phyloP scores from a whole-genome alignment of 2,888 invertebrate species.

The Panorpa germanica region DNA sequence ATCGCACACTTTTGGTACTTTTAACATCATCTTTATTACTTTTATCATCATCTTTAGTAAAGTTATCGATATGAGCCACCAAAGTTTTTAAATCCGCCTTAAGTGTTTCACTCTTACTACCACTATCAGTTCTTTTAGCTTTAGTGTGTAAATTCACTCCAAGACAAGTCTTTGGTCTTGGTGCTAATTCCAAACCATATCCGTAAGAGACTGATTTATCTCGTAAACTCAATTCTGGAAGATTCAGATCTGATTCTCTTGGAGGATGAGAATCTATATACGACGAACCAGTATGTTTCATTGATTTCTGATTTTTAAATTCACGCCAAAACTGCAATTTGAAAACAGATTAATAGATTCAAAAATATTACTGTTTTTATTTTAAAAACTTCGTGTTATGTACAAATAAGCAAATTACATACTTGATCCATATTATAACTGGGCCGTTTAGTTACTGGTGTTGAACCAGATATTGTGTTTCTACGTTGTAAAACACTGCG shows the following conservation, averaged over 20 bases:
- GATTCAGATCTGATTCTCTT: conserved; percentile 26
- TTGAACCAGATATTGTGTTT: conserved; percentile 74
- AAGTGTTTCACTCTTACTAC: conserved; percentile 5
- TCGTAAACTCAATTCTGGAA: conserved; percentile 37
- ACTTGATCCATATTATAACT: conserved; percentile 50
- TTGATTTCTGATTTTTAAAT: conserved; percentile 34
- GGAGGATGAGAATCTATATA: conserved; percentile 20
- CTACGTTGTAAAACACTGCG: conserved; percentile 57
- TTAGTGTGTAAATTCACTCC: conserved; percentile 19
- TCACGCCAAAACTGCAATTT: conserved; percentile 50
- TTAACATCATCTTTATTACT: conserved; percentile 22
- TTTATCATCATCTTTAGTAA: conserved; percentile 14
- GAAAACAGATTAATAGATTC: conserved; percentile 16
- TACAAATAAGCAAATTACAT: conserved; percentile 15
- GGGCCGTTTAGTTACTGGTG: conserved; percentile 41
- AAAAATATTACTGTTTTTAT: conserved; percentile 9
- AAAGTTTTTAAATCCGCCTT: too few species aligned
- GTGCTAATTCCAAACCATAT: conserved; percentile 47
- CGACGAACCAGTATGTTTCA: conserved; percentile 22
- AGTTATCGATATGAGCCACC: too few species aligned
- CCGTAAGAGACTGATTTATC: conserved; percentile 67
- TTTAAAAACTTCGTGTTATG: conserved; percentile 6
- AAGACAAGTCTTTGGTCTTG: conserved; percentile 45
- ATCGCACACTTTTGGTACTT: conserved; percentile 25
- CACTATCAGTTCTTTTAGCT: neutral